Base-by-base conservation (phyloP, 2,888 invertebrate genomes). In the Siphlonurus alternatus region DNA sequence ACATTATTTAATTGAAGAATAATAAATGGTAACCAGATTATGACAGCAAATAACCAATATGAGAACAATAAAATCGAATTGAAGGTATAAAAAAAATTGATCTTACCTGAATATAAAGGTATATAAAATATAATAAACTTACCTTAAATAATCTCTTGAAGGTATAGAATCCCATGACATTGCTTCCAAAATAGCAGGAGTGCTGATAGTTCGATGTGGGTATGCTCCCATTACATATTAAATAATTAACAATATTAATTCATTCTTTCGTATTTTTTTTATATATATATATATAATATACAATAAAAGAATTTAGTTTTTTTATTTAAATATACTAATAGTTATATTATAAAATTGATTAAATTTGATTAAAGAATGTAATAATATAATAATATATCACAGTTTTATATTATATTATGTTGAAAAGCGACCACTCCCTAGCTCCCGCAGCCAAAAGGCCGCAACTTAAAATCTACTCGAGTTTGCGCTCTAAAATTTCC, bases 91-190 rank as follows among this genome's bases (percentile, higher is more conserved):
- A n/a, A n/a, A n/a, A n/a, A n/a, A n/a, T n/a, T n/a, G n/a, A n/a
- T n/a, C n/a, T n/a, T n/a, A n/a, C n/a, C n/a, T n/a, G n/a, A n/a
- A n/a, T n/a, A n/a, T n/a, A n/a, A n/a, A n/a, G n/a, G n/a, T n/a
- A n/a, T 51, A 51, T 51, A 51, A 51, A 15, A 51, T 51, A 15
- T 15, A n/a, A n/a, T 15, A 51, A 51, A 18, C 75, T 78, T 76
- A 87, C 89, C 88, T 85, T 76, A 88, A 82, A 77, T 86, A 86
- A 78, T 89, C 88, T 76, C 87, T 86, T 71, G 88, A 87, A 76
- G 87, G 85, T 72, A 89, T 81, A 69, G 88, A 88, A 80, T 89
- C 88, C 89, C 89, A 89, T 83, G 89, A 89, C 89, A 89, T 89
- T 80, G 56, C 56, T 22, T 56, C 56, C n/a, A 56, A 22, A 5